These are phyloP conservation scores for Nephila pilipes DNA, from an alignment of 1,140 invertebrate species.

Conservation along the genomic window DNA sequence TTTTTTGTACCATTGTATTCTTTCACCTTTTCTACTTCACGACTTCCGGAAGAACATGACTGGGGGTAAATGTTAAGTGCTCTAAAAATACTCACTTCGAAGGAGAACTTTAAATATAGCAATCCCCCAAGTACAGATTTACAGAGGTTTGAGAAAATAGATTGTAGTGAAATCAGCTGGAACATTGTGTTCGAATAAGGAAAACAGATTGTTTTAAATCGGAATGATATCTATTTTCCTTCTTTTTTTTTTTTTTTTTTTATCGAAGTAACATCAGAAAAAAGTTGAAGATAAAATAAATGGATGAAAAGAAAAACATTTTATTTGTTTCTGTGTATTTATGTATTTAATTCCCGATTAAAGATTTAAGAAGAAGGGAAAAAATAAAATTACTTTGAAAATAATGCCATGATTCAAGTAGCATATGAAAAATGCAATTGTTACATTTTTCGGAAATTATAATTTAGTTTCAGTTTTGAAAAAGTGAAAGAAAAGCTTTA, in stretches of 20 bases:
- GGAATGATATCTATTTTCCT: not conserved
- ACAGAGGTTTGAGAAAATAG: not conserved
- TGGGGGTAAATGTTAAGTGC: not conserved
- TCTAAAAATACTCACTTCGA: slow-evolving; percentile 15
- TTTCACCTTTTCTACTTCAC: not conserved
- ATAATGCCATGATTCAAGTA: too few species aligned
- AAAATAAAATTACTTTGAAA: too few species aligned
- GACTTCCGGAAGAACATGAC: not conserved
- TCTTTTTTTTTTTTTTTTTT: too few species aligned
- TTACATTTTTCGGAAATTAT: too few species aligned
- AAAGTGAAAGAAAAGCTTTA: too few species aligned
- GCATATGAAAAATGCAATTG: too few species aligned
- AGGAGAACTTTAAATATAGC: slow-evolving; percentile 23
- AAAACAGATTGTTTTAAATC: not conserved
- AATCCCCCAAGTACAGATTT: not conserved
- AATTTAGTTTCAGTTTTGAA: too few species aligned
- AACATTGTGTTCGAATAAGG: not conserved
- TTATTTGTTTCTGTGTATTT: not conserved
- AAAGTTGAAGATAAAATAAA: not conserved
- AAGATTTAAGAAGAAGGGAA: too few species aligned
- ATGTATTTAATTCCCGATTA: not conserved
- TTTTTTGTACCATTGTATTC: not conserved
- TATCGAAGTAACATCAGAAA: not conserved
- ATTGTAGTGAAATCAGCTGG: slow-evolving; percentile 13
- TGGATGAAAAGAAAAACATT: not conserved